Base-by-base conservation (phyloP, 2,888 invertebrate genomes). In the Apamea epomidion region DNA sequence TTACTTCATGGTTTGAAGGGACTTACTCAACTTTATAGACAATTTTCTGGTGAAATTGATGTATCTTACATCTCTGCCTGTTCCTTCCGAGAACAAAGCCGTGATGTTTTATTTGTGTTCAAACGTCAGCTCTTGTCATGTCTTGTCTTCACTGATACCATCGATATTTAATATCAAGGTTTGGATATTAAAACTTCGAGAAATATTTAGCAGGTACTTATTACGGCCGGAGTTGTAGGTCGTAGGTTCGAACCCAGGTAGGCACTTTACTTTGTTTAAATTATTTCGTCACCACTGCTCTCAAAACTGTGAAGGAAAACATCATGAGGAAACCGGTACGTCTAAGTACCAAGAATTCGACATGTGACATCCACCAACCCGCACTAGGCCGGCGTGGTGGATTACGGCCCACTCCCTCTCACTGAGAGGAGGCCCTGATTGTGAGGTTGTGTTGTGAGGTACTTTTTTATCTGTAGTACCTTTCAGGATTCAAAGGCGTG, bases 401-500 rank as follows among this genome's bases (percentile, higher is more conserved):
- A 48, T 14, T 12, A 45, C 14, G 14, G 45, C 14, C 3, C 48
- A 48, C 3, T 48, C n/a, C n/a, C n/a, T n/a, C n/a, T n/a, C n/a
- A n/a, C n/a, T n/a, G n/a, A n/a, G n/a, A n/a, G n/a, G n/a, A n/a
- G n/a, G n/a, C n/a, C n/a, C 45, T 45, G 12, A 45, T 45, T 48
- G 48, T 48, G 48, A 48, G 48, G 48, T 48, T 48, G 48, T 48
- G 48, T 48, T 48, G 48, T 48, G 48, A 14, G 60, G 42, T 42
- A 68, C 68, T 45, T 45, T 48, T 51, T 32, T 32, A 32, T 48
- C 29, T n/a, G 32, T 16, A 64, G 21, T 29, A 37, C 45, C 54
- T 65, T 77, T 51, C 10, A 71, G 51, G 3, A 42, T 62, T 51
- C 3, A 64, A 48, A 71, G 68, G 71, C 68, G 54, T 75, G 3